Conservation (phyloP, 2,797 vertebrate species). For the Falco biarmicus region DNA sequence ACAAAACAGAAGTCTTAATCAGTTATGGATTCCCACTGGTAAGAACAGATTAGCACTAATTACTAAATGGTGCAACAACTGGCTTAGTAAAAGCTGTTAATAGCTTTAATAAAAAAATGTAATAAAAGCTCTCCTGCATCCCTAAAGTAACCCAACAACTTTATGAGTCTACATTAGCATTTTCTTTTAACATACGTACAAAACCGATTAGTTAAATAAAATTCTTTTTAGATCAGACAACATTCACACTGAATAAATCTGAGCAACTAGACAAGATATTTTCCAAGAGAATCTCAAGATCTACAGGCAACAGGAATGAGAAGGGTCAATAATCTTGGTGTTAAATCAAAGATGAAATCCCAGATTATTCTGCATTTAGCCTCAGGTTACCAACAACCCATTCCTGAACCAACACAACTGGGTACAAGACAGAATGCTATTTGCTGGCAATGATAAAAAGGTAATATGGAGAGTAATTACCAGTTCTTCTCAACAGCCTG, state of each 20-base stretch:
- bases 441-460: not conserved
- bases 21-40: not conserved
- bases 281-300: not conserved
- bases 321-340: not conserved
- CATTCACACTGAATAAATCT: not conserved
- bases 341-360: not conserved
- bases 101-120: not conserved
- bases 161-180: not conserved
- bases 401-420: not conserved
- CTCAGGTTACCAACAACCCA: not conserved
- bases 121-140: not conserved
- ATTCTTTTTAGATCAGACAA: not conserved
- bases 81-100: not conserved
- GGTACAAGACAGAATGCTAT: not conserved
- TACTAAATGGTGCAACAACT: not conserved
- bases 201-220: not conserved
- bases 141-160: not conserved
- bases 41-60: not conserved
- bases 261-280: not conserved
- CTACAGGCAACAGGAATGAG: not conserved
- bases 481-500: not conserved
- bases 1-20: not conserved
- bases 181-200: not conserved
- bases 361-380: not conserved
- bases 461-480: not conserved